Percentiles rank a stretch among this genome's conserved stretches.
Evolutionary conservation across 2,888 invertebrate species (phyloP).

Genomic region (Xanthorhoe spadicearia): DNA sequence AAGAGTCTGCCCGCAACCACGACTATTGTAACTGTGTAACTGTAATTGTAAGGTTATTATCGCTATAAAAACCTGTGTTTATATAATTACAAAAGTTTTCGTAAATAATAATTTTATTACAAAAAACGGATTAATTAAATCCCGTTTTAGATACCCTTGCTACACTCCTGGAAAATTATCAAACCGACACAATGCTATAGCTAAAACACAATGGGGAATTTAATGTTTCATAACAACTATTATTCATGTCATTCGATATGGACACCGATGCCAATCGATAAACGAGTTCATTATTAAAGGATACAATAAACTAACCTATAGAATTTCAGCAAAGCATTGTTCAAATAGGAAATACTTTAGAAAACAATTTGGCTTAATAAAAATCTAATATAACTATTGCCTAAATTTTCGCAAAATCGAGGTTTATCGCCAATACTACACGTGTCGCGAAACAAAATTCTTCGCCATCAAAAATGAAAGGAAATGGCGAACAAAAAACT

Average conservation of each 20-base stretch:
- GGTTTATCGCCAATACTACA: no score
- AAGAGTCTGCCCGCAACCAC: no score
- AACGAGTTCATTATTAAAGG: conserved; percentile 31
- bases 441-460: no score
- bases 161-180: conserved; percentile 52
- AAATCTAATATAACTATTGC: no score
- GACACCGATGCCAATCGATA: conserved; percentile 39
- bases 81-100: no score
- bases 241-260: conserved; percentile 46
- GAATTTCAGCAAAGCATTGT: conserved; percentile 1
- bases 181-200: conserved; percentile 56
- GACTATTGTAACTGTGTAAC: no score
- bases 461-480: no score
- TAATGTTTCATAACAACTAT: conserved; percentile 59
- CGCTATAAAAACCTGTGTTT: no score
- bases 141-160: background rate
- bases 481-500: no score
- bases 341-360: background rate
- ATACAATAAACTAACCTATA: conserved; percentile 8
- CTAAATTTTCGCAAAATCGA: no score
- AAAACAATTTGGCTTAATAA: background rate
- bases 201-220: conserved; percentile 59
- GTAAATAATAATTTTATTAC: background rate
- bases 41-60: no score
- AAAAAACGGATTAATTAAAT: background rate